Evolutionary conservation across 2,888 invertebrate genomes (phyloP).

Genomic region (Acleris cristana): DNA sequence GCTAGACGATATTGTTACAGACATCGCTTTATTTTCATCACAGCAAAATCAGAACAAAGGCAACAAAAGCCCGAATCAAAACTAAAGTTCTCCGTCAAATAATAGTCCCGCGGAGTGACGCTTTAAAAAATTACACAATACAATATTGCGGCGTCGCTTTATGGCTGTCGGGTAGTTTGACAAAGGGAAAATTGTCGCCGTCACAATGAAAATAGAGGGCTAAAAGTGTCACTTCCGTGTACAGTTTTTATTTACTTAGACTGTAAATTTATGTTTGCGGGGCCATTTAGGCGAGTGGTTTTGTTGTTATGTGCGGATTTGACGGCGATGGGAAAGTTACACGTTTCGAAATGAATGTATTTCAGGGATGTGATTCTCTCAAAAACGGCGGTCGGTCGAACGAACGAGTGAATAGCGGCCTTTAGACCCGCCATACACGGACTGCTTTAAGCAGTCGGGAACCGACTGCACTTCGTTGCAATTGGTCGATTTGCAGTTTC

Average conservation of each 20-base stretch:
- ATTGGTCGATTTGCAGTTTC: too few relatives aligned
- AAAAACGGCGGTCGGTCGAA: too few relatives aligned
- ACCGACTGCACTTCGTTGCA: too few relatives aligned
- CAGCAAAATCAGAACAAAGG: slow-evolving; percentile 17
- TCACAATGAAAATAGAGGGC: slow-evolving; percentile 5
- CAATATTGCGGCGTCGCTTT: slow-evolving; percentile 36
- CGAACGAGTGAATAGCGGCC: too few relatives aligned
- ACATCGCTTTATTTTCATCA: slow-evolving; percentile 1
- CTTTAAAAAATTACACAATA: slow-evolving; percentile 41
- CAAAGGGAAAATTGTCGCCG: slow-evolving; percentile 36
- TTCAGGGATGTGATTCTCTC: too few relatives aligned
- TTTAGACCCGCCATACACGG: too few relatives aligned
- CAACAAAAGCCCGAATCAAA: slow-evolving; percentile 33
- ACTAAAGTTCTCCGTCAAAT: slow-evolving; percentile 29
- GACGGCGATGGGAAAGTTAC: neutral
- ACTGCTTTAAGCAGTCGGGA: too few relatives aligned
- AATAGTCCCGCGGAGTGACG: slow-evolving; percentile 33
- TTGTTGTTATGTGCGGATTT: neutral
- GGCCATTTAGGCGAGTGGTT: neutral
- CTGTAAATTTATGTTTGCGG: slow-evolving; percentile 1
- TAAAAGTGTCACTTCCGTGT: slow-evolving; percentile 24
- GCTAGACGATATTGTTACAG: too few relatives aligned
- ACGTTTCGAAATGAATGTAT: too few relatives aligned
- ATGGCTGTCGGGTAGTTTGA: slow-evolving; percentile 33
- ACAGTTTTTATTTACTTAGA: neutral